phyloP scores from a whole-genome alignment of 2,113 vertebrate genomes.

The Numida meleagris region DNA sequence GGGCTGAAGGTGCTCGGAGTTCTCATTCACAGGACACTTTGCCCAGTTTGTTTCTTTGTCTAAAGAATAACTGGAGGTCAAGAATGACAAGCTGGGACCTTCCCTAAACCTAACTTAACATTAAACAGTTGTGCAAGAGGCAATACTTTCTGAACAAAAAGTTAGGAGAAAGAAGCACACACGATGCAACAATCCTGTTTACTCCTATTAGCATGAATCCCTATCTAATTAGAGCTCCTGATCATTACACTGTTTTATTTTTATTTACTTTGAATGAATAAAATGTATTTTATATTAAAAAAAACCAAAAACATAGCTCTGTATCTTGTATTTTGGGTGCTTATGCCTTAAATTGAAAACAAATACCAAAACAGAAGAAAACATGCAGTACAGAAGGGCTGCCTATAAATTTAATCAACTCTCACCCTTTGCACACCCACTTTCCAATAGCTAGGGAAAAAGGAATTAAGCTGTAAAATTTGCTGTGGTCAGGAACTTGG shows the following conservation, averaged over 20 bases:
- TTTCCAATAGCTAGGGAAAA: neutral
- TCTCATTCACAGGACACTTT: neutral
- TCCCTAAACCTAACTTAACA: neutral
- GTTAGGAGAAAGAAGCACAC: neutral
- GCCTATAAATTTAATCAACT: conserved; percentile 12
- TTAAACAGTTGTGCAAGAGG: neutral
- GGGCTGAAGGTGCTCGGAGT: neutral
- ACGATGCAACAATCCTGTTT: neutral
- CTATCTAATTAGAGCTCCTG: neutral
- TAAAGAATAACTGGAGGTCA: neutral
- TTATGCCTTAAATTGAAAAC: neutral
- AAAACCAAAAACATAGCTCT: neutral
- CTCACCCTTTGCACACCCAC: neutral
- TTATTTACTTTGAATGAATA: conserved; percentile 1
- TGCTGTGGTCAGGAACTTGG: conserved; percentile 35
- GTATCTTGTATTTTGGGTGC: neutral
- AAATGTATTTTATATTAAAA: neutral
- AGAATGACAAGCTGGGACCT: neutral
- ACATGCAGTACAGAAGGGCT: neutral
- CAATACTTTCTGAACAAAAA: neutral
- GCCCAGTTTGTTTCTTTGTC: neutral
- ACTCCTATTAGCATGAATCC: neutral
- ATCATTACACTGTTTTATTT: neutral
- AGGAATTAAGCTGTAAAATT: conserved; percentile 60
- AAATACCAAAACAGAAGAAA: neutral